Base-by-base conservation (phyloP, 2,797 vertebrate species). In the Sebastes aleutianus region DNA sequence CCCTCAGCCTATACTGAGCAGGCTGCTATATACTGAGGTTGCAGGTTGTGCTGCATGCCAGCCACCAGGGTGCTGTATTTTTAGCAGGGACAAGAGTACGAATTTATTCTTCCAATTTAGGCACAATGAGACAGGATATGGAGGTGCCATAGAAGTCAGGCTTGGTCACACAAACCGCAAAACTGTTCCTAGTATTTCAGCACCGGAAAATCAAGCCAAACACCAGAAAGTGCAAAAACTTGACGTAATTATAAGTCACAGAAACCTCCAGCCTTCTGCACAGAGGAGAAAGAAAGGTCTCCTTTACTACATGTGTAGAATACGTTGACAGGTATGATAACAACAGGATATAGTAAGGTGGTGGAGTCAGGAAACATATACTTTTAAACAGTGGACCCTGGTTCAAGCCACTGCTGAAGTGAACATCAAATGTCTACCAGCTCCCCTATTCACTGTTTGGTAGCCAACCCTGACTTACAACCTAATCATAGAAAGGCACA, bases 61-160 rank as follows among this genome's bases (percentile, higher is more conserved):
- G 76, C 82, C 80, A 82, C 74, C 58, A 79, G 85, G 73, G 58
- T 5, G 65, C 65, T 91, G 84, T 90, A 94, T 93, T 95, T 95
- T 93, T 89, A 94, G 90, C 74, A 47, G 56, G 70, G 63, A 81
- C 64, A 85, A 91, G 84, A 85, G 69, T 43, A 59, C 76, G 74
- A 87, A 91, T 87, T 65, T 79, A 84, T 85, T 79, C 36, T 69
- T 70, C 58, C 58, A 70, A 36, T 78, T 88, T 34, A 61, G 63
- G 68, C 61, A 89, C 78, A 85, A 80, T 57, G 29, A 75, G 61
- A 54, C 29, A 65, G 73, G 61, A 71, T 65, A 75, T 31, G 20
- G 36, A 73, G 36, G 34, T 64, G 54, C 61, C 66, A 66, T 4
- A 64, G 8, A 76, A 62, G 54, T 73, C 18, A 39, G 34, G 82